Evolutionary conservation across 2,113 vertebrate genomes (phyloP).

Genomic region (Galeopterus variegatus): DNA sequence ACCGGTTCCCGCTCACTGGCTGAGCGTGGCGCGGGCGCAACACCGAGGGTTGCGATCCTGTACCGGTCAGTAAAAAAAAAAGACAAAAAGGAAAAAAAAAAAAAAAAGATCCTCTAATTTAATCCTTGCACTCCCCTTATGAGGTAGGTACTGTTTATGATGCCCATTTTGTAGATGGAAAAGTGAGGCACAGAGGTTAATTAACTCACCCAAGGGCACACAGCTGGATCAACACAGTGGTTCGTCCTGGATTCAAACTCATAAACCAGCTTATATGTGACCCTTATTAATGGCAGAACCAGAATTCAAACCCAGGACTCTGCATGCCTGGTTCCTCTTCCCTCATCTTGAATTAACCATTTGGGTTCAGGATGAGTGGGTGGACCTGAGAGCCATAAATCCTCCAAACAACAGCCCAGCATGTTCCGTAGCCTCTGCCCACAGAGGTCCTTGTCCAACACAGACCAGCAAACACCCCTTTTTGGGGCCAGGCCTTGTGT

Average conservation of each 20-base stretch:
- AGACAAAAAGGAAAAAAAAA: too few species aligned
- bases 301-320: slow-evolving; percentile 6
- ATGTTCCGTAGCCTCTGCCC: neutral
- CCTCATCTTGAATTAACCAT: neutral
- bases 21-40: too few species aligned
- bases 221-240: neutral
- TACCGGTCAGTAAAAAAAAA: too few species aligned
- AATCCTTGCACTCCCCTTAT: neutral
- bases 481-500: neutral
- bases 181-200: neutral
- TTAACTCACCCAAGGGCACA: neutral
- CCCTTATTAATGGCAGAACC: neutral
- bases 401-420: neutral
- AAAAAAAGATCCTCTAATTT: too few species aligned
- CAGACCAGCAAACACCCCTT: neutral
- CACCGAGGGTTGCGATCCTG: too few species aligned
- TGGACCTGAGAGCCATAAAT: neutral
- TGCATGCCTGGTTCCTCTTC: neutral
- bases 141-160: neutral
- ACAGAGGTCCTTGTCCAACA: neutral
- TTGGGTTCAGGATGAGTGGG: neutral
- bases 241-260: neutral
- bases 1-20: too few species aligned
- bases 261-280: neutral
- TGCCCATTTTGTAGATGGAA: neutral